Conservation (phyloP, 2,113 vertebrate species). For the Labeo rohita region DNA sequence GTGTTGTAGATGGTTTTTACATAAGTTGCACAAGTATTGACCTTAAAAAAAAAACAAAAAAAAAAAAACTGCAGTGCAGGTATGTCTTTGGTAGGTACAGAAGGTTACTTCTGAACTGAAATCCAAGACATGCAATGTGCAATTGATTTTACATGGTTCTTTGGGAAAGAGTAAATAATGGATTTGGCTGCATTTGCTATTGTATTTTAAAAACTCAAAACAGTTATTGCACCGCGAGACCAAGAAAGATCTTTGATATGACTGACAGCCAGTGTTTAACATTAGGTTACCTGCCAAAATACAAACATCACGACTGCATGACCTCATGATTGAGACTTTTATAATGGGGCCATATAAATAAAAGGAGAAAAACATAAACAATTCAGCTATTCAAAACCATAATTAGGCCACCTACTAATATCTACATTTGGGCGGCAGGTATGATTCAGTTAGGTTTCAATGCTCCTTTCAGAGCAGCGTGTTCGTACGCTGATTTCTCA, state of each 20-base stretch:
- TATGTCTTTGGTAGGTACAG: background rate
- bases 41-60: background rate
- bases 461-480: background rate
- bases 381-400: background rate
- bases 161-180: constrained; percentile 6
- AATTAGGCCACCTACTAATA: constrained; percentile 25
- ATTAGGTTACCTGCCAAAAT: background rate
- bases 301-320: background rate
- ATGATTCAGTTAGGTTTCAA: constrained; percentile 2
- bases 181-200: background rate
- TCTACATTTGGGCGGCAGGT: constrained; percentile 10
- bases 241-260: background rate
- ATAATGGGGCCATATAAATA: background rate
- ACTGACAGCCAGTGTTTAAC: background rate
- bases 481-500: background rate
- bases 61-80: background rate
- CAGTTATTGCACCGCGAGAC: background rate
- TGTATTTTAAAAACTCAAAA: background rate
- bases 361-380: background rate
- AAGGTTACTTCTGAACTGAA: background rate
- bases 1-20: background rate
- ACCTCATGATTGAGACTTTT: background rate
- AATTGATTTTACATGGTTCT: background rate
- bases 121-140: background rate
- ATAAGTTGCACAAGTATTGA: background rate